phyloP scores from a whole-genome alignment of 2,797 vertebrate genomes.

The Sebastes oblongus region DNA sequence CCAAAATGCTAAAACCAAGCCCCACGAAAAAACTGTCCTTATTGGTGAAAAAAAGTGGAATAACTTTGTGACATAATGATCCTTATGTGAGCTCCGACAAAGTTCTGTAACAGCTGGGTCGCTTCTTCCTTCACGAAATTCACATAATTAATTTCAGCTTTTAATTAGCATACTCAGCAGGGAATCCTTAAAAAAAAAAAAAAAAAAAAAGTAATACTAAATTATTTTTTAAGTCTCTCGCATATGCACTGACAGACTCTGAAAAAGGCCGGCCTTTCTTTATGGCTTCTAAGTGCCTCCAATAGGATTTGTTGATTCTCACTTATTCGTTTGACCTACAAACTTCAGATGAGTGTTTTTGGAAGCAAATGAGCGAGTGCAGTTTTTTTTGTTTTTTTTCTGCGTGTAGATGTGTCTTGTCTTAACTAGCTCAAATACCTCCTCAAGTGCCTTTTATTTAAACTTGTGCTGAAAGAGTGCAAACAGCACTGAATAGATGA shows the following conservation, averaged over 20 bases:
- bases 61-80: neutral
- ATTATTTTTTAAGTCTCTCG: neutral
- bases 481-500: conserved; percentile 67
- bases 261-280: neutral
- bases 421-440: conserved; percentile 72
- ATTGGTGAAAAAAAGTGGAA: neutral
- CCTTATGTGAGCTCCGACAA: conserved; percentile 22
- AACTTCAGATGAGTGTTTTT: conserved; percentile 40
- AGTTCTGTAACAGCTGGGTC: conserved; percentile 9
- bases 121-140: conserved; percentile 20
- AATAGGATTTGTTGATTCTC: conserved; percentile 21
- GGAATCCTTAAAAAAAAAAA: neutral
- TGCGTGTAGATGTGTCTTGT: conserved; percentile 52
- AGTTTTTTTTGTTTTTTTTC: neutral
- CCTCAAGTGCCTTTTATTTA: conserved; percentile 59
- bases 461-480: conserved; percentile 61
- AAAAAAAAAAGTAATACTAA: neutral
- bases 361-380: conserved; percentile 29
- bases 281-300: neutral
- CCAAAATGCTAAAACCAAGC: neutral
- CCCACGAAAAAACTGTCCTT: neutral
- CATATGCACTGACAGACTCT: neutral
- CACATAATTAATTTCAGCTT: conserved; percentile 10
- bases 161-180: neutral
- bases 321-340: conserved; percentile 38